Conservation (phyloP, 2,888 invertebrate genomes). For the Diaperis boleti region DNA sequence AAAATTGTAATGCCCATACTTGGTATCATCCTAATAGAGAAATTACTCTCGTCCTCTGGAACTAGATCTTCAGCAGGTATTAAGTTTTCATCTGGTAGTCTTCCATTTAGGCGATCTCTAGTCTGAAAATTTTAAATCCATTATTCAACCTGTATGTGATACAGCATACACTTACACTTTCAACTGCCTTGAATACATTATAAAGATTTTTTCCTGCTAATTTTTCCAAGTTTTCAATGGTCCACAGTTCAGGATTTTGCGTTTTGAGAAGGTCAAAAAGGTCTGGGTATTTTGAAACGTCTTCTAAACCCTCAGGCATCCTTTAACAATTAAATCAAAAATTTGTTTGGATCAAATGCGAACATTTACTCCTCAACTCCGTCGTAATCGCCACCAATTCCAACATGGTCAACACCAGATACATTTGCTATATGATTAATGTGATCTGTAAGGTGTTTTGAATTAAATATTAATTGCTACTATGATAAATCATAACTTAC, state of each 20-base stretch:
- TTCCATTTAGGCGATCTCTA: not conserved
- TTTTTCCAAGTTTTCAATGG: constrained; percentile 65
- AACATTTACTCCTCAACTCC: constrained; percentile 62
- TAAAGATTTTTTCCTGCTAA: constrained; percentile 68
- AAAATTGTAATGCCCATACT: not conserved
- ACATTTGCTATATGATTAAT: constrained; percentile 68
- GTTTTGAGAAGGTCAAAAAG: constrained; percentile 68
- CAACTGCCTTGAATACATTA: constrained; percentile 65
- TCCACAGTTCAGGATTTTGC: constrained; percentile 61
- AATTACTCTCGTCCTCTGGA: not conserved
- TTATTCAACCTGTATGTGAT: not conserved
- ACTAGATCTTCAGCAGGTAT: constrained; percentile 26
- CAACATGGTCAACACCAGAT: constrained; percentile 68
- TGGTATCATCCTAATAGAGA: not conserved
- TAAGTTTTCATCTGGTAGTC: constrained; percentile 16
- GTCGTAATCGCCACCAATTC: constrained; percentile 70
- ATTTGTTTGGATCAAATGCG: too few species aligned
- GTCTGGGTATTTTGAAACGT: constrained; percentile 78
- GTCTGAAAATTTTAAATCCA: constrained; percentile 16
- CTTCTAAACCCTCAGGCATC: constrained; percentile 76
- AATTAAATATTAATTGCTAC: too few species aligned
- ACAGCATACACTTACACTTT: constrained; percentile 47
- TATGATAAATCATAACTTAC: too few species aligned
- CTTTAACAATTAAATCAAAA: constrained; percentile 64
- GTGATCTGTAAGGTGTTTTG: constrained; percentile 67